phyloP scores from a whole-genome alignment of 2,888 invertebrate species.

The Orchestes rusci region DNA sequence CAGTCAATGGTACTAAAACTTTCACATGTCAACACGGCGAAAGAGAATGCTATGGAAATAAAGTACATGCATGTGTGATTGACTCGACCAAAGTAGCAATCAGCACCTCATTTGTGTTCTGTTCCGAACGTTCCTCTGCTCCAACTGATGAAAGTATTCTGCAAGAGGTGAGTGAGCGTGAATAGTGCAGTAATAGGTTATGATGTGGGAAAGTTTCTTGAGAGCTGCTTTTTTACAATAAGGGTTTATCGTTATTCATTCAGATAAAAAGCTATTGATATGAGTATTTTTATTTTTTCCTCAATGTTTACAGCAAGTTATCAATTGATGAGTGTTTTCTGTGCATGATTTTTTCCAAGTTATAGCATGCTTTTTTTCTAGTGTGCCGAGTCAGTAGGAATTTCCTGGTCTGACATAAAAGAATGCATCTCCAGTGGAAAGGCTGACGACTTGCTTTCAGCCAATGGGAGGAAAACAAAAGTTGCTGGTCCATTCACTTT shows the following conservation, averaged over 20 bases:
- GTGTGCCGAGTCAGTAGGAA: slow-evolving; percentile 38
- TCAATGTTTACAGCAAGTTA: too few relatives aligned
- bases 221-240: too few relatives aligned
- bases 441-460: slow-evolving; percentile 40
- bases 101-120: slow-evolving; percentile 39
- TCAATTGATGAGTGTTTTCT: too few relatives aligned
- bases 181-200: too few relatives aligned
- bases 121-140: slow-evolving; percentile 40
- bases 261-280: too few relatives aligned
- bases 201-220: too few relatives aligned
- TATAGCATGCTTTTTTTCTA: slow-evolving; percentile 26
- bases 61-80: slow-evolving; percentile 48
- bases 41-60: slow-evolving; percentile 49
- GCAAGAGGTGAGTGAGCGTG: slow-evolving; percentile 28
- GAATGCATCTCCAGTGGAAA: slow-evolving; percentile 34
- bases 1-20: slow-evolving; percentile 25
- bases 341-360: background rate
- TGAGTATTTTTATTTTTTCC: too few relatives aligned
- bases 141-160: slow-evolving; percentile 26
- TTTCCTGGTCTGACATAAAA: slow-evolving; percentile 32
- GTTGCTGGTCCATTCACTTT: slow-evolving; percentile 34
- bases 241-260: too few relatives aligned
- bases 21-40: slow-evolving; percentile 33
- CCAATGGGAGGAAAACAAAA: slow-evolving; percentile 38
- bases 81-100: slow-evolving; percentile 22